These are phyloP conservation scores for Ochlodes sylvanus DNA, from an alignment of 2,888 invertebrate genomes.

Conservation along the genomic window DNA sequence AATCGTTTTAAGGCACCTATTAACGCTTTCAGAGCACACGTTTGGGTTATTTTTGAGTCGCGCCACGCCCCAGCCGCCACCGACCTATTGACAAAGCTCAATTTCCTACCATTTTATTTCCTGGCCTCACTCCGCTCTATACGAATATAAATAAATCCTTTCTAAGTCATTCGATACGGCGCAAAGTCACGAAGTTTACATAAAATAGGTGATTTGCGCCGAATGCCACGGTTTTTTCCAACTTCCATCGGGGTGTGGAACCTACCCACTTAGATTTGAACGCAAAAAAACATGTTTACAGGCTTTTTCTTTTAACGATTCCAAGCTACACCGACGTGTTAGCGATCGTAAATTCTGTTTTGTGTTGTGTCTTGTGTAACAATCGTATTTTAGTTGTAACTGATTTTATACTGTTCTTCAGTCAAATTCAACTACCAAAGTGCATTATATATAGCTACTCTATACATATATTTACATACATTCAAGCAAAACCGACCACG, in stretches of 20 bases:
- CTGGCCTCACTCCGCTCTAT: slow-evolving; percentile 52
- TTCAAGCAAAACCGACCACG: slow-evolving; percentile 10
- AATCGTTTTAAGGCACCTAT: slow-evolving; percentile 53
- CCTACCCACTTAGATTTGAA: slow-evolving; percentile 63
- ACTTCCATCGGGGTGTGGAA: slow-evolving; percentile 62
- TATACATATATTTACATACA: slow-evolving; percentile 2
- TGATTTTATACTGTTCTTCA: slow-evolving; percentile 55
- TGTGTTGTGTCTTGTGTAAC: slow-evolving; percentile 69
- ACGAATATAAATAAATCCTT: slow-evolving; percentile 79
- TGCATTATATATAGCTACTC: not conserved
- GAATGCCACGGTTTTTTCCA: slow-evolving; percentile 74
- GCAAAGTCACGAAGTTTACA: slow-evolving; percentile 84
- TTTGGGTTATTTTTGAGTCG: slow-evolving; percentile 66
- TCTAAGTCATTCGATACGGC: slow-evolving; percentile 83
- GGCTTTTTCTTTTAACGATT: slow-evolving; percentile 64
- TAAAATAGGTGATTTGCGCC: slow-evolving; percentile 82
- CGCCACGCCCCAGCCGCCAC: slow-evolving; percentile 58
- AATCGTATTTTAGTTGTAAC: slow-evolving; percentile 57
- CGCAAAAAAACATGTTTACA: slow-evolving; percentile 80
- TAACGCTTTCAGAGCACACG: slow-evolving; percentile 52
- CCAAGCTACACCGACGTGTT: slow-evolving; percentile 52
- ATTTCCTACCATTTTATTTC: slow-evolving; percentile 51
- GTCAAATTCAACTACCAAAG: not conserved
- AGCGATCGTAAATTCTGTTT: slow-evolving; percentile 69
- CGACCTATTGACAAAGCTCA: slow-evolving; percentile 64